These are phyloP conservation scores for Pitangus sulphuratus DNA, from an alignment of 2,797 vertebrate species.

Conservation along the genomic window DNA sequence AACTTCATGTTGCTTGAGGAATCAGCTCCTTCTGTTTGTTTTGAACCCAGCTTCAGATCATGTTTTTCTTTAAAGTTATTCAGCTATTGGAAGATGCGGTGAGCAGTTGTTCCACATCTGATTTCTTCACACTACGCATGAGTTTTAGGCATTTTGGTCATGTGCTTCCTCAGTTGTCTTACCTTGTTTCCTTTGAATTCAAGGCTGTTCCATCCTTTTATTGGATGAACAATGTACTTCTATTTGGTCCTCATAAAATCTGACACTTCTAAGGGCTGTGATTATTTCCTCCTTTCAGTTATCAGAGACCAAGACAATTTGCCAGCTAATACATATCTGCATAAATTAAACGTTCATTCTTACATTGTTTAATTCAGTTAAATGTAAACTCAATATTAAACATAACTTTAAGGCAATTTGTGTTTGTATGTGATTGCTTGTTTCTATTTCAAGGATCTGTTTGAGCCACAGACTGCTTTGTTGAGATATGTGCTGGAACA, in stretches of 20 bases:
- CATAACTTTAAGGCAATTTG: slow-evolving; percentile 50
- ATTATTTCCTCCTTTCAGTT: background rate
- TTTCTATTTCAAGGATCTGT: slow-evolving; percentile 88
- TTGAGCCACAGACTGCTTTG: slow-evolving; percentile 97
- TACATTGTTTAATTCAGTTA: background rate
- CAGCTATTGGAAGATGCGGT: background rate
- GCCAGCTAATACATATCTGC: background rate
- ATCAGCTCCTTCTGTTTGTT: background rate
- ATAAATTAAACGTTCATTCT: background rate
- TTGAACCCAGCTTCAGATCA: background rate
- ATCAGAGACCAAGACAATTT: background rate
- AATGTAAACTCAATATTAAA: background rate
- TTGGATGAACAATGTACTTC: background rate
- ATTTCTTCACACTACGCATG: background rate
- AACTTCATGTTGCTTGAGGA: background rate
- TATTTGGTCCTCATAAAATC: background rate
- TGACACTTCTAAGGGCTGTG: background rate
- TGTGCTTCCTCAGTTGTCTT: background rate
- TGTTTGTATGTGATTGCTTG: slow-evolving; percentile 54
- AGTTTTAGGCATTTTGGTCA: background rate
- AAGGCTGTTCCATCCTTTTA: background rate
- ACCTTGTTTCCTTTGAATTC: background rate
- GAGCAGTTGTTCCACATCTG: background rate
- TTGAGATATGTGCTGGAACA: slow-evolving; percentile 98
- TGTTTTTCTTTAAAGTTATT: background rate